Evolutionary conservation across 2,113 vertebrate species (phyloP), one percentile per base, ranked within the genome.

Genomic region (Brachyistius frenatus): DNA sequence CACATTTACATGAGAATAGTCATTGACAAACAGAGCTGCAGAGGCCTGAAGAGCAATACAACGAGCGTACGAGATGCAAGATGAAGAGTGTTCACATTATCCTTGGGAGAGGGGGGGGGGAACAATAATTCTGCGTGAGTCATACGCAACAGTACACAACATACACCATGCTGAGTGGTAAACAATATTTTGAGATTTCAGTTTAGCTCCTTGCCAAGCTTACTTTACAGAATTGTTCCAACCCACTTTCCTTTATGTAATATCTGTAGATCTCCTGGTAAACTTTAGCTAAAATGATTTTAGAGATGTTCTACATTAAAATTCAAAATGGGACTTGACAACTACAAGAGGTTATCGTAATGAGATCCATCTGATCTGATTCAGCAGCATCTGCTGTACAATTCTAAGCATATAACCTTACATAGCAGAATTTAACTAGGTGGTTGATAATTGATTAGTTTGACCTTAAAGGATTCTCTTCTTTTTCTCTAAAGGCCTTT

Each of bases 101-200:
- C 81, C 66, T 41, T 0, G 31, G 63, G 71, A 5, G 66, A 44
- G 67, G 62, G 61, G 1, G 31, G 63, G 71, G 16, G 66, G 46
- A 67, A 66, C 65, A 76, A 79, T 66, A 67, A 81, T 78, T 62
- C 58, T 67, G 37, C 32, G 55, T 64, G 76, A 83, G 57, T 81
- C 52, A 81, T 69, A 53, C 0, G 37, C 64, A 82, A 57, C 57
- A 64, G 74, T 4, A 56, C 50, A 76, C 35, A 49, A 64, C 65
- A 68, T 63, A 37, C 75, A 73, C 46, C 60, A 50, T 3, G 0
- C 53, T 74, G 47, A 57, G 52, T 13, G 23, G 70, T 69, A 81
- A 86, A 86, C 70, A 72, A 76, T 54, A 54, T 41, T 61, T 50
- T 66, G 37, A 35, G 49, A 73, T 75, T 74, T 78, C 66, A 73